Percentiles rank a stretch among this genome's conserved stretches.
phyloP scores from a whole-genome alignment of 2,888 invertebrate species.

The Platycheirus rosarum region DNA sequence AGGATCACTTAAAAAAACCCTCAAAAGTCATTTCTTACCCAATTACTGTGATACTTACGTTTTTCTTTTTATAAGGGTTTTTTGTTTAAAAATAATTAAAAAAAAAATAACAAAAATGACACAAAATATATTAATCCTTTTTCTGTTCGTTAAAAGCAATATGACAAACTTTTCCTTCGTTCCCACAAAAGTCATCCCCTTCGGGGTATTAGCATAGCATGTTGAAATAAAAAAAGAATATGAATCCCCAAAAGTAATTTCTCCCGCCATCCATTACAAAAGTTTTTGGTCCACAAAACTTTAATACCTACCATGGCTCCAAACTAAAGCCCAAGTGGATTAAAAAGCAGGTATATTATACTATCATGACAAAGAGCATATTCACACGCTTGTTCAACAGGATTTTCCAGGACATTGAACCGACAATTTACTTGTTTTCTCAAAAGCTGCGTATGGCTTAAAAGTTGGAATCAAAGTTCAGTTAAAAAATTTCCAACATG shows the following conservation, averaged over 20 bases:
- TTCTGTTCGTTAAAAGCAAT: too few species aligned
- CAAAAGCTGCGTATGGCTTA: not conserved
- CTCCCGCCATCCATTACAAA: conserved; percentile 6
- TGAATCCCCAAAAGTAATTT: conserved; percentile 6
- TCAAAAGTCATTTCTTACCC: too few species aligned
- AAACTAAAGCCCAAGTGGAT: not conserved
- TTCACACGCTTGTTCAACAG: not conserved
- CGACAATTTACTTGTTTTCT: not conserved
- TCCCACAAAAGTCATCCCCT: not conserved
- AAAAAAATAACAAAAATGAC: too few species aligned
- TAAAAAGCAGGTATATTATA: not conserved
- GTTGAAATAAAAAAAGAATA: not conserved
- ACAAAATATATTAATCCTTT: too few species aligned
- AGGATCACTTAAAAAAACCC: too few species aligned
- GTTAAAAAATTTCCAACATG: not conserved
- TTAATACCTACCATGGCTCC: not conserved
- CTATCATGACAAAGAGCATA: not conserved
- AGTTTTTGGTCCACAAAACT: not conserved
- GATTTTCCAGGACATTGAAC: conserved; percentile 3
- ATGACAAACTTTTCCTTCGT: too few species aligned
- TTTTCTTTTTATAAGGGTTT: too few species aligned
- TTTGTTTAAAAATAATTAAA: too few species aligned
- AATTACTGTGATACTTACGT: too few species aligned
- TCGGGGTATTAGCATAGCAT: not conserved
- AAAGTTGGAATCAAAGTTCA: conserved; percentile 24